Conservation (phyloP, 2,888 invertebrate species). For the Tachina grossa region DNA sequence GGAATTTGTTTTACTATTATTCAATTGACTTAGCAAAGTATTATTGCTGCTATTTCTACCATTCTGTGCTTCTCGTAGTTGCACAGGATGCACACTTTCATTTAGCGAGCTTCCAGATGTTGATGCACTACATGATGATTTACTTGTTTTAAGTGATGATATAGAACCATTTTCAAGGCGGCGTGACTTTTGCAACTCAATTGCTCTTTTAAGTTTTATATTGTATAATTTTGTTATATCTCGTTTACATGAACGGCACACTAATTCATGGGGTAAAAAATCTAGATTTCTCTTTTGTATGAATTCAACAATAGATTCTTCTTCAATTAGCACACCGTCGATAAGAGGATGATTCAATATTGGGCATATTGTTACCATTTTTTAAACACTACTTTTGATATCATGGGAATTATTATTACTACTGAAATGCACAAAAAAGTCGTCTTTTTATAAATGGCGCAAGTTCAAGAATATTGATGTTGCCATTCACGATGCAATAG, state of each 20-base stretch:
- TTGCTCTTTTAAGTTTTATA: constrained; percentile 41
- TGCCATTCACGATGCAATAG: too few species aligned
- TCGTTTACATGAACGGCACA: constrained; percentile 45
- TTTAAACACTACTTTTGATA: neutral
- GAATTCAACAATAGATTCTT: constrained; percentile 12
- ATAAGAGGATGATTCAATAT: constrained; percentile 49
- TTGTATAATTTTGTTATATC: constrained; percentile 39
- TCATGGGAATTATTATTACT: too few species aligned
- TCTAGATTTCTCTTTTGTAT: constrained; percentile 47
- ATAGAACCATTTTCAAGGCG: neutral
- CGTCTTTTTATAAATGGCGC: too few species aligned
- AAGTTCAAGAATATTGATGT: too few species aligned
- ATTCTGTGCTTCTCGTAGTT: neutral
- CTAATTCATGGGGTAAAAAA: constrained; percentile 38
- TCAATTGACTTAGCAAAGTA: neutral
- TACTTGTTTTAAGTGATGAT: constrained; percentile 29
- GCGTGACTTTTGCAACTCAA: neutral
- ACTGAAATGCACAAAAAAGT: too few species aligned
- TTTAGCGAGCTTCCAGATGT: neutral
- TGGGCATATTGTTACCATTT: constrained; percentile 54
- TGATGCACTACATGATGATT: constrained; percentile 1
- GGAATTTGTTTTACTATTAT: neutral
- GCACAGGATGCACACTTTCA: neutral
- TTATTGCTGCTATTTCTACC: neutral
- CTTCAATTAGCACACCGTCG: constrained; percentile 43